Evolutionary conservation across 2,113 vertebrate species (phyloP), one percentile per base, ranked within the genome.

Genomic region (Empidonax traillii): DNA sequence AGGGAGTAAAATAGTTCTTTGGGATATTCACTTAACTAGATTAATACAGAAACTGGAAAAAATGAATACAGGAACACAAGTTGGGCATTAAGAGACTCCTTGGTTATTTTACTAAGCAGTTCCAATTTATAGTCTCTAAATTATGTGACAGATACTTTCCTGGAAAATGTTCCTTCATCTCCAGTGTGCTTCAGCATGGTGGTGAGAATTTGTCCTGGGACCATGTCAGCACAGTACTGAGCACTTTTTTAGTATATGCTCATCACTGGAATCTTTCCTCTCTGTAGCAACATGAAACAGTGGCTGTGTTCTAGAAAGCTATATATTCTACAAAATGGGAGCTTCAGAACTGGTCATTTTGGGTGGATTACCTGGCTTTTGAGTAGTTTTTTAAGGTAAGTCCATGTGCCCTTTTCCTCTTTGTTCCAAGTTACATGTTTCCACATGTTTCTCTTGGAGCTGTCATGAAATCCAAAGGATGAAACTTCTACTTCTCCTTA

Each of bases 21-120:
- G 78, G 53, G 37, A 73, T 88, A 86, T 69, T 91, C 74, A 79
- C 49, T 82, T 89, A 90, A 68, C 35, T 73, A 74, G 47, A 86
- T 87, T 90, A 89, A 89, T 77, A 93, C 14, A 81, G 72, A 89
- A 93, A 83, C 43, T 73, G 58, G 71, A 90, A 96, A 86, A 87
- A 76, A 77, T 20, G 14, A 92, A 53, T 63, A 87, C 16, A 96
- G 25, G 17, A 87, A 69, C 31, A 74, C 31, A 73, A 91, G 55
- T 2, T 69, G 49, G 76, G 35, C 37, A 73, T 81, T 86, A 90
- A 68, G 65, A 75, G 37, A 59, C 37, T 75, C 37, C 39, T 66
- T 67, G 43, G 55, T 59, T 88, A 83, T 68, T 96, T 93, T 73
- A 95, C 67, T 2, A 7, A 80, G 39, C 35, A 77, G 46, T 47